phyloP scores from a whole-genome alignment of 1,140 invertebrate species.

The Zaprionus ornatus region DNA sequence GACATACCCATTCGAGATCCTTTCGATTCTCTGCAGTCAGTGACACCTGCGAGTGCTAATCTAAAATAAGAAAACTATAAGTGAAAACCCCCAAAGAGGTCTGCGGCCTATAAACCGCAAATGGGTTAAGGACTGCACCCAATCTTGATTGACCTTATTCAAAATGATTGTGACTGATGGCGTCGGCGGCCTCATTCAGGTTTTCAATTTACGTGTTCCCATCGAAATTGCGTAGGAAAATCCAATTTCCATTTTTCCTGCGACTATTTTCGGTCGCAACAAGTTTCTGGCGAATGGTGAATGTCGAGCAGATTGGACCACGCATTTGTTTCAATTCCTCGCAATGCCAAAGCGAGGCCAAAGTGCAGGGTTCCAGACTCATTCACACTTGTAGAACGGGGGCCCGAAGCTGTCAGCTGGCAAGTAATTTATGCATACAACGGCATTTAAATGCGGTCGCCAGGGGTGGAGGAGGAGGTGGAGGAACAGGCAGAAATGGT shows the following conservation, averaged over 20 bases:
- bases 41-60: neutral
- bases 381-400: conserved; percentile 56
- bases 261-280: conserved; percentile 41
- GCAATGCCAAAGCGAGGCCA: neutral
- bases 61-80: neutral
- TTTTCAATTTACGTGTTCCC: neutral
- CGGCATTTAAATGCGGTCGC: conserved; percentile 63
- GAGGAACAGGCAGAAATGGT: neutral
- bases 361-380: conserved; percentile 43
- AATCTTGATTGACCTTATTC: conserved; percentile 1
- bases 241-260: conserved; percentile 4
- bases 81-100: neutral
- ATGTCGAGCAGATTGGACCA: conserved; percentile 8
- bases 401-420: conserved; percentile 53
- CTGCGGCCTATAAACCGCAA: neutral
- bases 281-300: conserved; percentile 31
- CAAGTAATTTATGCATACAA: conserved; percentile 73
- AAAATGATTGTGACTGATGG: conserved; percentile 7
- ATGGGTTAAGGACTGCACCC: neutral
- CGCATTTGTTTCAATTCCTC: conserved; percentile 61
- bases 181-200: neutral
- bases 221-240: neutral
- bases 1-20: neutral
- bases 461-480: neutral
- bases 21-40: neutral